These are phyloP conservation scores for Andrena hattorfiana DNA, from an alignment of 2,888 invertebrate genomes.

Conservation along the genomic window DNA sequence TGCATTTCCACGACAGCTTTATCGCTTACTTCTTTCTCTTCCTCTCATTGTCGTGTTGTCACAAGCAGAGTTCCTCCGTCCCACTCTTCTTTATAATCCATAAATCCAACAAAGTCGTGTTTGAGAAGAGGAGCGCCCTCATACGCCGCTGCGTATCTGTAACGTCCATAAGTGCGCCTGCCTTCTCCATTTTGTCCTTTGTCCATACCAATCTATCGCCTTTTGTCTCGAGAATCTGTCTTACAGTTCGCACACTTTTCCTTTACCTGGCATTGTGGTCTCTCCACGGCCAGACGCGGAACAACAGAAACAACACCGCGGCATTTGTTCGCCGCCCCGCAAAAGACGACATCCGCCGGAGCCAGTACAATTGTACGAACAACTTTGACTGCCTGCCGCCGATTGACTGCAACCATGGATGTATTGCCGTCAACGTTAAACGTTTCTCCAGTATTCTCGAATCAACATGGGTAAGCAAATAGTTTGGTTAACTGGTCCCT, in stretches of 20 bases:
- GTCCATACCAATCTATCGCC: constrained; percentile 76
- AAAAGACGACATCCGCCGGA: neutral
- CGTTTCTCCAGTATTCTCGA: neutral
- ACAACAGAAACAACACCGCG: constrained; percentile 32
- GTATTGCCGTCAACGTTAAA: neutral
- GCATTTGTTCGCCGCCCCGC: constrained; percentile 21
- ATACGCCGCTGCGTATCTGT: constrained; percentile 52
- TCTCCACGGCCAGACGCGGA: constrained; percentile 19
- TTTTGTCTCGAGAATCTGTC: constrained; percentile 77
- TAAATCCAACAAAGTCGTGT: constrained; percentile 82
- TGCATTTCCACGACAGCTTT: constrained; percentile 80
- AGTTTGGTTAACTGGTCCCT: neutral
- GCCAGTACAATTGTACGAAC: neutral
- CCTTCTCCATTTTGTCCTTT: constrained; percentile 69
- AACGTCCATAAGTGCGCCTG: constrained; percentile 67
- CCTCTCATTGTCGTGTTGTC: constrained; percentile 82
- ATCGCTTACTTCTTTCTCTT: constrained; percentile 80
- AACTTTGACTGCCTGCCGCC: too few species aligned
- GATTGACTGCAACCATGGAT: neutral
- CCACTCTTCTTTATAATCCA: constrained; percentile 81
- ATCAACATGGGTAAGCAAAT: neutral
- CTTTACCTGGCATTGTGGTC: constrained; percentile 20
- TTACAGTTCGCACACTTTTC: constrained; percentile 55
- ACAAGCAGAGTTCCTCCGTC: constrained; percentile 75
- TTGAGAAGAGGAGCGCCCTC: constrained; percentile 58